Conservation (phyloP, 1,140 invertebrate species). For the Eupristina koningsbergeri region DNA sequence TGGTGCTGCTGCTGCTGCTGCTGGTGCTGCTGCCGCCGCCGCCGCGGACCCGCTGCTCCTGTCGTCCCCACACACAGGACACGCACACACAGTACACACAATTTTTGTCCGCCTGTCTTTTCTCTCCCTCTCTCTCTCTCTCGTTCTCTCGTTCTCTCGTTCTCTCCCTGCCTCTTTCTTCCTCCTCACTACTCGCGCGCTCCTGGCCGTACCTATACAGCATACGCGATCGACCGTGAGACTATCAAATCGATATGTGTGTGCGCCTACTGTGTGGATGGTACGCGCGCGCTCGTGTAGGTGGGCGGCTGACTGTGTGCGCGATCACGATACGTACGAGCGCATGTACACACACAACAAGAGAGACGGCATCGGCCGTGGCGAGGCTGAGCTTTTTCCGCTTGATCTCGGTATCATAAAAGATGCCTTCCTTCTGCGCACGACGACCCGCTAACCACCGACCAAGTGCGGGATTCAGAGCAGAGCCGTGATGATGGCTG, state of each 20-base stretch:
- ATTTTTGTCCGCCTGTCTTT: background rate
- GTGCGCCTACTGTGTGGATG: background rate
- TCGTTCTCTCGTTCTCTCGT: background rate
- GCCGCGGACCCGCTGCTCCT: too few relatives aligned
- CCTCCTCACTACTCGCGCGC: too few relatives aligned
- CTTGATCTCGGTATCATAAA: background rate
- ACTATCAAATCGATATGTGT: constrained; percentile 43
- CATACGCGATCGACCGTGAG: constrained; percentile 37
- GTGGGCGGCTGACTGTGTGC: background rate
- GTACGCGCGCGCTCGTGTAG: background rate
- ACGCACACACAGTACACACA: background rate
- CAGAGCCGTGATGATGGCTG: background rate
- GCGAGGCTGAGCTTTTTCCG: background rate
- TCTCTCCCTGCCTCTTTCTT: background rate
- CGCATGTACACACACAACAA: background rate
- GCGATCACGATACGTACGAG: background rate
- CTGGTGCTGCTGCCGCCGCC: background rate
- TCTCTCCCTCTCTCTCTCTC: background rate
- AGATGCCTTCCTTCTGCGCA: background rate
- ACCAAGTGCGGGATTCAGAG: background rate
- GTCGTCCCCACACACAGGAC: background rate
- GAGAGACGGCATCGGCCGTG: background rate
- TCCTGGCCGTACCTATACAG: background rate
- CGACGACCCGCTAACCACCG: background rate
- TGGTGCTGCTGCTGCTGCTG: background rate